Evolutionary conservation across 2,113 vertebrate genomes (phyloP).

Genomic region (Bujurquina vittata): DNA sequence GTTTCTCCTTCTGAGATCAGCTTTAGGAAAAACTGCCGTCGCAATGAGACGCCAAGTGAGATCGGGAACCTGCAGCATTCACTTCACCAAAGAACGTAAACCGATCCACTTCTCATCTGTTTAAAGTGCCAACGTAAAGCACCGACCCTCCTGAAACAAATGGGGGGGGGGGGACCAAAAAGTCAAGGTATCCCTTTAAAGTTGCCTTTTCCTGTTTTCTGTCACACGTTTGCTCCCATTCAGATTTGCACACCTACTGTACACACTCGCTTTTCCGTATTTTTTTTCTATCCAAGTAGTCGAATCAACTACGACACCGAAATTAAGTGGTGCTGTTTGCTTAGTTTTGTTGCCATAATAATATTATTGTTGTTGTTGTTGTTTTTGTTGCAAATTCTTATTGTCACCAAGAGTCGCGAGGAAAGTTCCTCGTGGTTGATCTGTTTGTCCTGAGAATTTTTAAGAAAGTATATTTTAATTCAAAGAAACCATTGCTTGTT

Average conservation of each 20-base stretch:
- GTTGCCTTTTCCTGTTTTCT: conserved; percentile 26
- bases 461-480: conserved; percentile 26
- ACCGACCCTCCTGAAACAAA: not conserved
- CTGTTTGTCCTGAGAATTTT: conserved; percentile 25
- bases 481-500: conserved; percentile 8
- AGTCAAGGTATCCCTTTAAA: conserved; percentile 62
- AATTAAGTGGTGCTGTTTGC: conserved; percentile 56
- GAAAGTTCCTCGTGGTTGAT: not conserved
- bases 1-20: not conserved
- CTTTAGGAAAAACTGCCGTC: not conserved
- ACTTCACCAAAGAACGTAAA: not conserved
- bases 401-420: conserved; percentile 15
- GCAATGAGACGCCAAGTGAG: no score
- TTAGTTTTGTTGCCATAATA: conserved; percentile 17
- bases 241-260: conserved; percentile 72
- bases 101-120: not conserved
- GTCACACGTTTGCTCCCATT: conserved; percentile 43
- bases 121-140: conserved; percentile 15
- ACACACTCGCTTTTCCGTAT: conserved; percentile 29
- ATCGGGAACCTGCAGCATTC: no score
- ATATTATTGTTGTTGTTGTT: conserved; percentile 10
- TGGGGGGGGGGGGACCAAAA: no score
- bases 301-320: conserved; percentile 33
- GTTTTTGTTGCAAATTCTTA: conserved; percentile 2
- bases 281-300: conserved; percentile 1